A percentile compares a stretch with the other conserved stretches of the same genome.
phyloP scores from a whole-genome alignment of 2,113 vertebrate genomes.

The Leucopternis melanops region DNA sequence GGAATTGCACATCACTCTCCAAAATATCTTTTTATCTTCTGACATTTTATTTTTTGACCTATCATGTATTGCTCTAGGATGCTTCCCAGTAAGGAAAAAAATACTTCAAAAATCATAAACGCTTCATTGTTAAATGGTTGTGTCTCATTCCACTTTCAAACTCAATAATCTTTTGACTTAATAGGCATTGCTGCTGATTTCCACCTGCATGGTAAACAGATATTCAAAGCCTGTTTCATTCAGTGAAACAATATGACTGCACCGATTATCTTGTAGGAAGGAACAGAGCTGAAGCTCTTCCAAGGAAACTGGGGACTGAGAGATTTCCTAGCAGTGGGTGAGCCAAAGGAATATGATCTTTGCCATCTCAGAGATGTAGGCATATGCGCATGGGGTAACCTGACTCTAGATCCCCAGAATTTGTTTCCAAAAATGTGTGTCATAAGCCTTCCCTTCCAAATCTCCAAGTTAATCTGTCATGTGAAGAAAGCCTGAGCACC shows the following conservation, averaged over 20 bases:
- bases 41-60: not conserved
- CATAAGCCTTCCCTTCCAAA: not conserved
- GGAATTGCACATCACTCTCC: not conserved
- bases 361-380: not conserved
- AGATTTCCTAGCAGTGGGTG: not conserved
- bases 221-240: not conserved
- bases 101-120: not conserved
- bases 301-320: not conserved
- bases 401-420: not conserved
- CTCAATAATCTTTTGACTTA: not conserved
- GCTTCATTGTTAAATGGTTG: not conserved
- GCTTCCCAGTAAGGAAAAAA: not conserved
- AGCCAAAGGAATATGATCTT: not conserved
- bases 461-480: not conserved
- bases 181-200: not conserved
- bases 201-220: not conserved
- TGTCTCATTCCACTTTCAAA: not conserved
- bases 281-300: not conserved
- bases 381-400: rapidly evolving
- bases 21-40: not conserved
- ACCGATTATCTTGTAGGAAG: not conserved
- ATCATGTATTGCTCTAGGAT: not conserved
- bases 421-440: not conserved
- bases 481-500: not conserved
- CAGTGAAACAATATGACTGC: not conserved